These are phyloP conservation scores for Panzeria rudis DNA, from an alignment of 2,888 invertebrate species.

Conservation along the genomic window DNA sequence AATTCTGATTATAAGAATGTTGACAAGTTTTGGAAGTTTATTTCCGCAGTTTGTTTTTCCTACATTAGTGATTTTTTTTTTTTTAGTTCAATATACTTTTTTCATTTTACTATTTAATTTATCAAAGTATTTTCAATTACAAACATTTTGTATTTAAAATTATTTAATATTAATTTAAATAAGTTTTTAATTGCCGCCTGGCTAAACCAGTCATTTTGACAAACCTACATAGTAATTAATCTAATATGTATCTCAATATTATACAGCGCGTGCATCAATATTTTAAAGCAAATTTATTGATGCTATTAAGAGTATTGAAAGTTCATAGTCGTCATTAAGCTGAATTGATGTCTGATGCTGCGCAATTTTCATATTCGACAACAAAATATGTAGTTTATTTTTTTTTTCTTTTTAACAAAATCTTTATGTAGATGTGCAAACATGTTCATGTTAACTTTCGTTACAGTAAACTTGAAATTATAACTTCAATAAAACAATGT, in stretches of 20 bases:
- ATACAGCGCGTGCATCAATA: slow-evolving; percentile 23
- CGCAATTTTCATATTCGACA: slow-evolving; percentile 35
- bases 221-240: slow-evolving; percentile 41
- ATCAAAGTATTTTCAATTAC: not conserved
- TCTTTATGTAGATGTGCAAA: slow-evolving; percentile 16
- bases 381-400: not conserved
- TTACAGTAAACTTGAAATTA: slow-evolving; percentile 53
- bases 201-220: not conserved
- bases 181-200: slow-evolving; percentile 3
- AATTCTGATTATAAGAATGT: not conserved
- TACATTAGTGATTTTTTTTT: not conserved
- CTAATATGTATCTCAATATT: slow-evolving; percentile 32
- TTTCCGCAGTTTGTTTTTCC: slow-evolving; percentile 25
- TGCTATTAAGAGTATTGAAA: not conserved
- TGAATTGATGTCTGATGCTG: slow-evolving; percentile 25
- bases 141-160: not conserved
- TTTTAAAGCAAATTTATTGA: slow-evolving; percentile 12
- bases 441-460: slow-evolving; percentile 4
- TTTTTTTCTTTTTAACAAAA: slow-evolving; percentile 13
- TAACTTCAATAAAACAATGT: slow-evolving; percentile 28
- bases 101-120: no score
- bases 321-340: slow-evolving; percentile 13
- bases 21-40: slow-evolving; percentile 14
- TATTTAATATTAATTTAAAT: not conserved
- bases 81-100: not conserved